Conservation (phyloP, 2,797 vertebrate species). For the Crocodylus rhombifer region DNA sequence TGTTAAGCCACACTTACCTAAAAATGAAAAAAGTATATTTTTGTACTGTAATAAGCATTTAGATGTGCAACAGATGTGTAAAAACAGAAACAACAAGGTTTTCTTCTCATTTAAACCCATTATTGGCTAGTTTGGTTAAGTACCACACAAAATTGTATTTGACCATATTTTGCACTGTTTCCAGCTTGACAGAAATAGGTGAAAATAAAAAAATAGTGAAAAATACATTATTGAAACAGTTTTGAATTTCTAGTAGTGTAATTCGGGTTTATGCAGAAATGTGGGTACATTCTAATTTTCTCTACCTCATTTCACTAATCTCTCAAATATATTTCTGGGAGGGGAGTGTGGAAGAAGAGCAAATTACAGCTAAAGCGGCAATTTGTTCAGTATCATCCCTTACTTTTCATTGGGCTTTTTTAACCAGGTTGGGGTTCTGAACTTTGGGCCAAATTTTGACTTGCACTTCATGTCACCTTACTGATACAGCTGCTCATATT, state of each 20-base stretch:
- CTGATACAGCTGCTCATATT: too few species aligned
- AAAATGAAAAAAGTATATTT: background rate
- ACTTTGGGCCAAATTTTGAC: background rate
- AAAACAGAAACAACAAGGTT: accelerated
- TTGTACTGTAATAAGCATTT: background rate
- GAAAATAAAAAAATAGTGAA: background rate
- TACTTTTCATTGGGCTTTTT: too few species aligned
- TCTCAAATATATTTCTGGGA: conserved; percentile 5
- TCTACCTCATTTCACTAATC: background rate
- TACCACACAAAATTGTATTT: background rate
- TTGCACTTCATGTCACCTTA: background rate
- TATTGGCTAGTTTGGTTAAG: background rate
- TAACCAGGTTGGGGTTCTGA: too few species aligned
- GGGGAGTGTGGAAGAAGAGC: background rate
- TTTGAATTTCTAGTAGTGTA: background rate
- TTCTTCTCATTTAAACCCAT: background rate
- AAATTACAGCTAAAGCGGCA: conserved; percentile 4
- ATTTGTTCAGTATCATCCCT: background rate
- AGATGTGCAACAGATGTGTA: background rate
- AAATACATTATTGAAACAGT: background rate
- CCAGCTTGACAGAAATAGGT: background rate
- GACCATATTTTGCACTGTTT: background rate
- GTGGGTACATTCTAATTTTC: conserved; percentile 10
- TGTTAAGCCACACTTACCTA: background rate
- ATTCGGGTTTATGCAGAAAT: background rate